Base-by-base conservation (phyloP, 2,888 invertebrate species). In the Drosophila multiciliata region DNA sequence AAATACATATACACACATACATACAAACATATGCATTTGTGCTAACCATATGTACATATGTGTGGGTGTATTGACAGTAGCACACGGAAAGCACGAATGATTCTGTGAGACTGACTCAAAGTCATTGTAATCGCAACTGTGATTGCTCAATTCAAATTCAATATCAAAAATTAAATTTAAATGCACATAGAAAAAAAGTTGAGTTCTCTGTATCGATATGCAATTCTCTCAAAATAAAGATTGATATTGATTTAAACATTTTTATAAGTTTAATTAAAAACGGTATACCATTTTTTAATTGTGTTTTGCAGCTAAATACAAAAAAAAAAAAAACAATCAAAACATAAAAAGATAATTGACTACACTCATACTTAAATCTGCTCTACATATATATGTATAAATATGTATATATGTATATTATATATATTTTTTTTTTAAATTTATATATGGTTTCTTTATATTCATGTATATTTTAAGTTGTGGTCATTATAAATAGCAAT, bases 1-100 rank as follows among this genome's bases (percentile, higher is more conserved):
- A 71, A 75, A 26, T 11, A 15, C 6, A 54, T 26, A 15, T 15
- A 45, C 45, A 4, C 20, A 15, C 29, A 38, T 49, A 42, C 48
- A 75, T 54, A 58, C 45, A 45, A 42, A 38, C 53, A 58, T 68
- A 55, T 59, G n/a, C 7, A n/a, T n/a, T 55, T 58, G 40, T 48
- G 45, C 6, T 15, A 15, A 6, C 6, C 49, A 38, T 35, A 49
- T 50, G 50, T 20, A 42, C 55, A 74, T 61, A 52, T 62, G 29
- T 6, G 15, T 35, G 17, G 17, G 55, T 38, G n/a, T 26, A n/a
- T 7, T 36, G 20, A 60, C 29, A 53, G 38, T 48, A 53, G 60
- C 55, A 57, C 74, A 64, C 78, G 63, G 50, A 26, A 71, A 29
- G 20, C 50, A 45, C 42, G 64, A 64, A 32, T 77, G 60, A 48